Percentiles rank a stretch among this genome's conserved stretches.
phyloP scores from a whole-genome alignment of 2,113 vertebrate genomes.

The Corythornis madagascariensis region DNA sequence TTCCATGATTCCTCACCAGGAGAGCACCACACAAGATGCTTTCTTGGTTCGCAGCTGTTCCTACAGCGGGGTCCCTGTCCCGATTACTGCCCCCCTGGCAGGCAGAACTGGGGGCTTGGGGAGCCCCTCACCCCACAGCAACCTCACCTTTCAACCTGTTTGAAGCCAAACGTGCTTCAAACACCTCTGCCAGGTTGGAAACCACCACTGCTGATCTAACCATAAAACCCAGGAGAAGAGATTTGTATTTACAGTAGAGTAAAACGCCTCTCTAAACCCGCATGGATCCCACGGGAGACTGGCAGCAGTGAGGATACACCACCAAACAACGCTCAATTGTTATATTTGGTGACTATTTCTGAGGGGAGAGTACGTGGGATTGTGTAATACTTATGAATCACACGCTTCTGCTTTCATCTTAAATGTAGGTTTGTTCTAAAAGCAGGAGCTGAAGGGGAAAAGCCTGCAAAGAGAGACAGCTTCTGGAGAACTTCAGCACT shows the following conservation, averaged over 20 bases:
- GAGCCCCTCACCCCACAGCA: neutral
- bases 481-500: neutral
- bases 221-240: neutral
- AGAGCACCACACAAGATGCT: too few species aligned
- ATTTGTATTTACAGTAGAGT: conserved; percentile 23
- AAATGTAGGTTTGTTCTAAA: neutral
- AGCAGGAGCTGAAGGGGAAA: neutral
- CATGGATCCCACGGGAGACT: neutral
- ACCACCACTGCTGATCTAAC: conserved; percentile 31
- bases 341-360: conserved; percentile 4
- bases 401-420: neutral
- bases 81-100: neutral
- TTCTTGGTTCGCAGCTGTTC: too few species aligned
- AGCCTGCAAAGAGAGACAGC: neutral
- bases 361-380: conserved; percentile 15
- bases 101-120: neutral
- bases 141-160: neutral
- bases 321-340: neutral
- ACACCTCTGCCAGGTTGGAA: neutral
- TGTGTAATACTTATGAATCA: conserved; percentile 53
- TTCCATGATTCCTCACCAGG: too few species aligned
- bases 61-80: neutral
- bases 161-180: neutral
- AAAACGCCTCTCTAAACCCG: conserved; percentile 24
- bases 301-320: conserved; percentile 28